These are phyloP conservation scores for Chelon auratus DNA, from an alignment of 2,797 vertebrate genomes.

Conservation along the genomic window DNA sequence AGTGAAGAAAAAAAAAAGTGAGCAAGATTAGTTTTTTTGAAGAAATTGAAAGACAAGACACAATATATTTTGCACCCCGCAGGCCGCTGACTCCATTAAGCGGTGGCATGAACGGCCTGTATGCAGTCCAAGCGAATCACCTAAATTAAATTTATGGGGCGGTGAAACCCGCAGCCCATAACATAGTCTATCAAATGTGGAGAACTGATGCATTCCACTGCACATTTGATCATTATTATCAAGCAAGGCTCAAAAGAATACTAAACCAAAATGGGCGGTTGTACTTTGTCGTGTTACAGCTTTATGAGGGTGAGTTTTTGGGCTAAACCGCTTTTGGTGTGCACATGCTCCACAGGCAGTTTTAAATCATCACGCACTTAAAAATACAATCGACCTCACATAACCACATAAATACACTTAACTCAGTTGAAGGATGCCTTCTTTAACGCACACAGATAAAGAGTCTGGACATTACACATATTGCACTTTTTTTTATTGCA, in stretches of 20 bases:
- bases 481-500: neutral
- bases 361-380: slow-evolving; percentile 12
- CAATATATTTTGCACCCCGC: slow-evolving; percentile 15
- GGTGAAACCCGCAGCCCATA: slow-evolving; percentile 49
- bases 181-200: slow-evolving; percentile 48
- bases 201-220: slow-evolving; percentile 47
- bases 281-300: slow-evolving; percentile 41
- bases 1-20: neutral
- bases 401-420: neutral
- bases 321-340: slow-evolving; percentile 20
- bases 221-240: slow-evolving; percentile 41
- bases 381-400: slow-evolving; percentile 4
- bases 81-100: slow-evolving; percentile 38
- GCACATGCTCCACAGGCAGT: slow-evolving; percentile 10
- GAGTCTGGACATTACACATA: neutral
- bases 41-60: neutral
- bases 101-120: slow-evolving; percentile 23
- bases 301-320: slow-evolving; percentile 38
- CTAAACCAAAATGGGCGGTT: slow-evolving; percentile 52
- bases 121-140: slow-evolving; percentile 52
- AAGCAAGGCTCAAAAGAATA: slow-evolving; percentile 34
- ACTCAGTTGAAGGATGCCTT: neutral
- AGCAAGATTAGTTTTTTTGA: slow-evolving; percentile 11
- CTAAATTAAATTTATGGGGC: slow-evolving; percentile 48
- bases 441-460: neutral